Evolutionary conservation across 1,140 invertebrate species (phyloP), one percentile per base, ranked within the genome.

Genomic region (Drosophila pandora): DNA sequence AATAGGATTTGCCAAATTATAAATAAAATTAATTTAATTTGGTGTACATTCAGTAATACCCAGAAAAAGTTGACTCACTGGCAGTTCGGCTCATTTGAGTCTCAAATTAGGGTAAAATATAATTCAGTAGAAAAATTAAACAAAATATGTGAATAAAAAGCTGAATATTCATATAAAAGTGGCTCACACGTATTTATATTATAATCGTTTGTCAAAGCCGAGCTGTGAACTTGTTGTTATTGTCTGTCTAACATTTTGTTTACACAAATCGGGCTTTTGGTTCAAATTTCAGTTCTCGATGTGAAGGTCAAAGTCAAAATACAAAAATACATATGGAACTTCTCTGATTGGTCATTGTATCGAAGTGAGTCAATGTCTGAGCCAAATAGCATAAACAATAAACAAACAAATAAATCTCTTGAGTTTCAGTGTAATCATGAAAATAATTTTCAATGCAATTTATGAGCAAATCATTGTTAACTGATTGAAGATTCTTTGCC

Each of bases 231-330:
- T 50, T 71, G 58, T 58, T 74, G 43, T 60, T 75, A 5, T 68
- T 68, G 39, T 56, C 49, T 47, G 68, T 54, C 68, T 73, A 76
- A 85, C 65, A 69, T 58, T 85, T 84, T 80, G 81, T 69, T 85
- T 73, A 85, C 69, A 52, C 64, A 70, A 69, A 48, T 70, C 64
- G 37, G 67, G 67, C 41, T 57, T 69, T 72, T 81, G 69, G 73
- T 67, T 87, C 72, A 67, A 82, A 78, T 82, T 87, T 87, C 74
- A 52, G 54, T 55, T 82, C 76, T 82, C 81, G 70, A 79, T 87
- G 82, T 85, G 78, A 85, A 85, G 83, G 81, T 85, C 81, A 82
- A 87, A 64, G 76, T 69, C 76, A 67, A 68, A 69, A 63, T 45
- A 48, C 54, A 60, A 67, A 41, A 25, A 52, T 22, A 12, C 17